Evolutionary conservation across 2,888 invertebrate genomes (phyloP).

Genomic region (Ophioninae sp.): DNA sequence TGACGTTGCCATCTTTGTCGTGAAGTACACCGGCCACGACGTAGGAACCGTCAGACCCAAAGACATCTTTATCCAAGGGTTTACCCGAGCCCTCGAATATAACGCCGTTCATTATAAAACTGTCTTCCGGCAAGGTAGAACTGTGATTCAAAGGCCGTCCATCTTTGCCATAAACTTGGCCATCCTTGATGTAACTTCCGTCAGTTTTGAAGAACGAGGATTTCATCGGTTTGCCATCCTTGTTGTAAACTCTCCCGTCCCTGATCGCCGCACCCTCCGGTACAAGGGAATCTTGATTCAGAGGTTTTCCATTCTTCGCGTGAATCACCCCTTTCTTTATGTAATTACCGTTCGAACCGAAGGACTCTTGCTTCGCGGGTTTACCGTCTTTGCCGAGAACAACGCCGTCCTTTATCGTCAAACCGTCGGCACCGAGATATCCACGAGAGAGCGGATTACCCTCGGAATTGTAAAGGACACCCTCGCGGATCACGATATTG

Average conservation of each 20-base stretch:
- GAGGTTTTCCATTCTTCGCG: constrained; percentile 74
- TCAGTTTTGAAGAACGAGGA: constrained; percentile 76
- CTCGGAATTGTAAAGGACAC: constrained; percentile 70
- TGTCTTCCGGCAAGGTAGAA: constrained; percentile 74
- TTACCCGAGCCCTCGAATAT: constrained; percentile 74
- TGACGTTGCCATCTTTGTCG: constrained; percentile 73
- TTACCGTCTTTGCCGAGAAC: constrained; percentile 75
- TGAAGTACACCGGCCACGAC: constrained; percentile 74
- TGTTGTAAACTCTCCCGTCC: constrained; percentile 74
- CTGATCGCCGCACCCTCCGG: constrained; percentile 76
- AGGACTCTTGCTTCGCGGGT: constrained; percentile 75
- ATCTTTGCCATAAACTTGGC: constrained; percentile 75
- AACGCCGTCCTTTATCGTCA: constrained; percentile 73
- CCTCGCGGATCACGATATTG: constrained; percentile 72
- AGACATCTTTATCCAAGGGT: constrained; percentile 73
- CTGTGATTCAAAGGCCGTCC: constrained; percentile 73
- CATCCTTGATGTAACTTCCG: constrained; percentile 78
- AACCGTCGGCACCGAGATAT: constrained; percentile 73
- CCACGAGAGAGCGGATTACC: constrained; percentile 71
- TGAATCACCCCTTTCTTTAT: constrained; percentile 74
- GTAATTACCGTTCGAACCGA: constrained; percentile 74
- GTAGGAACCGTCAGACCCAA: constrained; percentile 78
- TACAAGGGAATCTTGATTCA: constrained; percentile 77
- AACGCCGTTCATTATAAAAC: constrained; percentile 75
- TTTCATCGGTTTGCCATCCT: constrained; percentile 77